These are phyloP conservation scores for Prolemur simus DNA, from an alignment of 2,113 vertebrate species.

Conservation along the genomic window DNA sequence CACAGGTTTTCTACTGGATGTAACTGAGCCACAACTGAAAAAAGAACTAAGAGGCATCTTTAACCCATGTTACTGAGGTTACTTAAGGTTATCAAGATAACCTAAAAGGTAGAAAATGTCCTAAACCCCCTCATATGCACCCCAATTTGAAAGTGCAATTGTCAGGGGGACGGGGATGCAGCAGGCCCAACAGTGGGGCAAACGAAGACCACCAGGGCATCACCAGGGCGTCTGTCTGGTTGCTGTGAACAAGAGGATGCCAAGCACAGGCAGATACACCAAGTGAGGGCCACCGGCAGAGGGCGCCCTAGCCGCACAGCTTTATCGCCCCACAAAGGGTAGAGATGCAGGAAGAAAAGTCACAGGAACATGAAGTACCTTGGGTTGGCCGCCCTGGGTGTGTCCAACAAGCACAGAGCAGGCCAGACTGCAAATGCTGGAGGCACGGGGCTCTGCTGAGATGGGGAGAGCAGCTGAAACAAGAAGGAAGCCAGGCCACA, in stretches of 20 bases:
- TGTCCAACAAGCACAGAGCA: background rate
- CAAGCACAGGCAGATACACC: background rate
- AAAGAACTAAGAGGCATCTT: background rate
- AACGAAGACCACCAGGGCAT: background rate
- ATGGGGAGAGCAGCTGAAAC: background rate
- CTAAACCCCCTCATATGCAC: background rate
- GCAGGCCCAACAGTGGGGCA: background rate
- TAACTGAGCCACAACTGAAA: background rate
- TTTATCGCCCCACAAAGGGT: background rate
- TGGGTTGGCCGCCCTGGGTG: background rate
- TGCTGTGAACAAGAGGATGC: background rate
- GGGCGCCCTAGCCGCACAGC: background rate
- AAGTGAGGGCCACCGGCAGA: background rate
- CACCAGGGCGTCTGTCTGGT: background rate
- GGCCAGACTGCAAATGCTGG: background rate
- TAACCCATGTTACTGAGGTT: background rate
- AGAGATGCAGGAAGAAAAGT: background rate
- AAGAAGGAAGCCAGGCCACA: background rate
- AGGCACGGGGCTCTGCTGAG: background rate
- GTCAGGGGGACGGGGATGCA: accelerated
- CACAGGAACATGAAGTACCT: background rate
- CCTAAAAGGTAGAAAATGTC: background rate
- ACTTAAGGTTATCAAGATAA: background rate
- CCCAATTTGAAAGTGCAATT: background rate
- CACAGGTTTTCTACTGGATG: background rate